Conservation (phyloP, 2,888 invertebrate genomes). For the Agonum fuliginosum region DNA sequence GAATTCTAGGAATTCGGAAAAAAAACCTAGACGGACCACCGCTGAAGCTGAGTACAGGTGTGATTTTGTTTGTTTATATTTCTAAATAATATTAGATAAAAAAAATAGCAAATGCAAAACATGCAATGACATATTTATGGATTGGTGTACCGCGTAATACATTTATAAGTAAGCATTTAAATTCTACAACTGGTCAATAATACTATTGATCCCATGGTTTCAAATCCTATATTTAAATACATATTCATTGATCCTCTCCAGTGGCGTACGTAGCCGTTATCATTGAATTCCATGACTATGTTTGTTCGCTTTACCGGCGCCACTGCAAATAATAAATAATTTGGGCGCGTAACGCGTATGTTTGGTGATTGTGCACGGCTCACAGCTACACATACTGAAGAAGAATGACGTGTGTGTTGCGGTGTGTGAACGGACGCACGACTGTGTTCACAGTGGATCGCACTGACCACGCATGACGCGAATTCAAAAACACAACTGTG, state of each 20-base stretch:
- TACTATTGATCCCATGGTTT: background rate
- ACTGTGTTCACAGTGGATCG: conserved; percentile 41
- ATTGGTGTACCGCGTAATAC: too few relatives aligned
- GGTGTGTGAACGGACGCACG: conserved; percentile 48
- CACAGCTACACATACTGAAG: conserved; percentile 1
- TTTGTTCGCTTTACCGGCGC: background rate
- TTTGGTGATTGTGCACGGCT: background rate
- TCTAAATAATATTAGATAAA: too few relatives aligned
- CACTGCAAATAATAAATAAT: conserved; percentile 20
- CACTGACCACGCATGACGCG: conserved; percentile 38
- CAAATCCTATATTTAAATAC: background rate
- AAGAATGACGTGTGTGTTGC: conserved; percentile 12
- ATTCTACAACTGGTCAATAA: background rate
- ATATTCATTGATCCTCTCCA: background rate
- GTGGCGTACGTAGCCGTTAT: background rate
- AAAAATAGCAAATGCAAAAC: too few relatives aligned
- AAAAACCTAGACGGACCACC: too few relatives aligned
- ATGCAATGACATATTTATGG: too few relatives aligned
- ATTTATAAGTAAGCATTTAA: background rate
- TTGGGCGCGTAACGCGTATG: background rate
- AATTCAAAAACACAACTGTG: conserved; percentile 21
- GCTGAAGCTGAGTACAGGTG: too few relatives aligned
- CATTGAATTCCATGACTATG: background rate
- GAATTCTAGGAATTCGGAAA: too few relatives aligned
- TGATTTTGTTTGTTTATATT: too few relatives aligned